Evolutionary conservation across 2,113 vertebrate species (phyloP).

Genomic region (Mobula birostris): DNA sequence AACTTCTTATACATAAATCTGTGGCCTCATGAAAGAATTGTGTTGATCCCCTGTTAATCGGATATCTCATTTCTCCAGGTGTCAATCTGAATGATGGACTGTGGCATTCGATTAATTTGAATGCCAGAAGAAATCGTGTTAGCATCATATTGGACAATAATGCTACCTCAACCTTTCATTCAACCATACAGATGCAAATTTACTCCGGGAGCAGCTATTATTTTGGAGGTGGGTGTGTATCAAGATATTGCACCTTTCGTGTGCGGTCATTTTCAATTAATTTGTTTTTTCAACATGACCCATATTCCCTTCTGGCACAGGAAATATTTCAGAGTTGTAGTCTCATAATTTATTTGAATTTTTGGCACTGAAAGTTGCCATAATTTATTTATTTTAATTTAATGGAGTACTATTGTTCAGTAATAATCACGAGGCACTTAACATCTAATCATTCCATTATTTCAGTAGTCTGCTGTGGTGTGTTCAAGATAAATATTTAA

Average conservation of each 20-base stretch:
- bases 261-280: background rate
- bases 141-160: constrained; percentile 73
- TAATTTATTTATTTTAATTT: background rate
- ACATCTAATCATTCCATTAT: background rate
- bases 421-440: background rate
- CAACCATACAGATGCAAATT: constrained; percentile 59
- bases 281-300: background rate
- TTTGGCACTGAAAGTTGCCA: background rate
- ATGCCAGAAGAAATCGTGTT: constrained; percentile 68
- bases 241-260: background rate
- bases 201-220: constrained; percentile 72
- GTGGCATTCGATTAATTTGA: constrained; percentile 82
- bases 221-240: constrained; percentile 73
- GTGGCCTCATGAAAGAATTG: background rate
- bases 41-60: constrained; percentile 7
- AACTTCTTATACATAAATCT: background rate
- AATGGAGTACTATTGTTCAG: background rate
- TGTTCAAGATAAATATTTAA: constrained; percentile 9
- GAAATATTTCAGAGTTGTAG: background rate
- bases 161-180: constrained; percentile 60
- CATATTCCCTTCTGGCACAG: background rate
- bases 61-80: constrained; percentile 54
- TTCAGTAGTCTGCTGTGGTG: background rate
- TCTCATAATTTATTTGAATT: background rate
- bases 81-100: constrained; percentile 76